Percentiles rank a stretch among this genome's conserved stretches.
Conservation (phyloP, 2,888 invertebrate species). For the Allacma fusca region DNA sequence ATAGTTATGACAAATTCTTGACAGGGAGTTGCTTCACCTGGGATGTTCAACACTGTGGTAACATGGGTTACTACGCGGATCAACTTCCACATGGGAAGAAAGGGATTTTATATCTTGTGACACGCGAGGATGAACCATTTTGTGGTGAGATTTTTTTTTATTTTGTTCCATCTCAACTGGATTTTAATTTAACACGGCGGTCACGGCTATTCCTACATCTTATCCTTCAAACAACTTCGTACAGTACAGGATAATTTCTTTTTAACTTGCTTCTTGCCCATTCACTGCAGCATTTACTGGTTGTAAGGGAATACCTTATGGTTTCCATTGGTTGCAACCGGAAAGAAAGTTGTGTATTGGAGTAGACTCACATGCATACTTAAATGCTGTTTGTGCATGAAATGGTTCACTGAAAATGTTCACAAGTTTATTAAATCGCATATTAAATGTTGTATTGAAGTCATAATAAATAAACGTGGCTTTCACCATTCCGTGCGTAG, state of each 20-base stretch:
- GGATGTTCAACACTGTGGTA: slow-evolving; percentile 74
- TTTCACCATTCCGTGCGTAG: slow-evolving; percentile 16
- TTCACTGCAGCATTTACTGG: no score
- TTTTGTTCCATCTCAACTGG: neutral
- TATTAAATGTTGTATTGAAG: neutral
- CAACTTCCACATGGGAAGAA: slow-evolving; percentile 47
- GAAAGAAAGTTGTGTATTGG: neutral
- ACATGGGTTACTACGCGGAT: slow-evolving; percentile 94
- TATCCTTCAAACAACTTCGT: no score
- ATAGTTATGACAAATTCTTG: slow-evolving; percentile 82
- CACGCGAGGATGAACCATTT: slow-evolving; percentile 90
- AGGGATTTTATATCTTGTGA: slow-evolving; percentile 77
- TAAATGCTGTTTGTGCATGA: neutral
- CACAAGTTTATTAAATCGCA: neutral
- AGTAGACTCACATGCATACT: neutral
- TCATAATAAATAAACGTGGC: neutral
- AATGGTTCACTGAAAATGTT: neutral
- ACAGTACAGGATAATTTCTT: no score
- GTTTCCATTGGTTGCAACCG: neutral
- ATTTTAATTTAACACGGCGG: neutral
- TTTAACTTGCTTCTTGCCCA: no score
- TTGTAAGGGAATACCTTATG: no score
- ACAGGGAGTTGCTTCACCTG: slow-evolving; percentile 81
- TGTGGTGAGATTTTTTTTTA: slow-evolving; percentile 71
- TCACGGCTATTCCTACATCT: neutral